Percentiles rank a stretch among this genome's conserved stretches.
Evolutionary conservation across 2,113 vertebrate species (phyloP).

Genomic region (Brienomyrus brachyistius): DNA sequence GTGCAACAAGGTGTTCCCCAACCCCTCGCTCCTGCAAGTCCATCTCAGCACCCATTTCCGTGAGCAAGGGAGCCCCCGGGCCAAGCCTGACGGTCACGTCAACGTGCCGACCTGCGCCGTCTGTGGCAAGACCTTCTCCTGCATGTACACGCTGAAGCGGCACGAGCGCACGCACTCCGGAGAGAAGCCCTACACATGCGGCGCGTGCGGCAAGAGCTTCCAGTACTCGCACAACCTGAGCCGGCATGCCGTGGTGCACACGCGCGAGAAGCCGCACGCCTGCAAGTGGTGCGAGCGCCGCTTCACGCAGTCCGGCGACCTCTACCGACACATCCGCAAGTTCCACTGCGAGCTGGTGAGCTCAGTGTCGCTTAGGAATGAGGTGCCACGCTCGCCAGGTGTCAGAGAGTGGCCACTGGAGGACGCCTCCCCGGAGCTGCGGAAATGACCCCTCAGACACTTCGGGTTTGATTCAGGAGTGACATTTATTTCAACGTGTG

Average conservation of each 20-base stretch:
- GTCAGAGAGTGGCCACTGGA: constrained; percentile 98
- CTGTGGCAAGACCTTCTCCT: constrained; percentile 99
- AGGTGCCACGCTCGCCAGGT: constrained; percentile 88
- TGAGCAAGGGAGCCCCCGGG: constrained; percentile 94
- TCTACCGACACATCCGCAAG: constrained; percentile 99
- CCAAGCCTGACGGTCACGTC: constrained; percentile 91
- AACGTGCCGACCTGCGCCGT: constrained; percentile 96
- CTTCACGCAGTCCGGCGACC: constrained; percentile 99
- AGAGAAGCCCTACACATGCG: constrained; percentile 99
- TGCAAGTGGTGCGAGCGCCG: constrained; percentile 99
- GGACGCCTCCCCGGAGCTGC: constrained; percentile 98
- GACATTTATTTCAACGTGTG: neutral
- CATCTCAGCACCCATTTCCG: constrained; percentile 99
- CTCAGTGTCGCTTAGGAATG: constrained; percentile 98
- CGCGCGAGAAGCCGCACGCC: constrained; percentile 95
- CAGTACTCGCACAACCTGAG: constrained; percentile 99
- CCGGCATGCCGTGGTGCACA: constrained; percentile 98
- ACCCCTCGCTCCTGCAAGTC: constrained; percentile 96
- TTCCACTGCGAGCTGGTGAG: constrained; percentile 99
- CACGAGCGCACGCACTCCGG: constrained; percentile 99
- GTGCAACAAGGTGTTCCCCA: constrained; percentile 98
- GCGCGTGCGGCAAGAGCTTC: constrained; percentile 99
- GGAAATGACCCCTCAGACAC: constrained; percentile 69
- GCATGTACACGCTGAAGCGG: constrained; percentile 99
- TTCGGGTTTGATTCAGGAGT: neutral